Percentiles rank a stretch among this genome's conserved stretches.
phyloP scores from a whole-genome alignment of 2,888 invertebrate species.

The Acanthosepion pharaonis region DNA sequence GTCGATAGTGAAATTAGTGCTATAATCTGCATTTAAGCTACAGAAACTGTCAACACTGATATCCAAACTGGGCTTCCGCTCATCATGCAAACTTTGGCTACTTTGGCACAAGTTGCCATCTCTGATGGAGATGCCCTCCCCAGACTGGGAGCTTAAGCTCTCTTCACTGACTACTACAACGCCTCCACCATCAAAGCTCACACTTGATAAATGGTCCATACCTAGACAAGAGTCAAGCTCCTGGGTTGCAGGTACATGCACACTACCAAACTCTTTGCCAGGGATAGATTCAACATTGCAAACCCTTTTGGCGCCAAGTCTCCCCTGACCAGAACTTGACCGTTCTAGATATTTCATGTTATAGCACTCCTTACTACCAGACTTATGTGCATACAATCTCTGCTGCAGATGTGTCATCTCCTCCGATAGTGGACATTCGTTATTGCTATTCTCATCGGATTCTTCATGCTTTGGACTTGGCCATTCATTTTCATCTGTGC shows the following conservation, averaged over 20 bases:
- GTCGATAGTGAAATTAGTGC: conserved; percentile 35
- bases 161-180: conserved; percentile 38
- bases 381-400: not conserved
- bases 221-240: conserved; percentile 43
- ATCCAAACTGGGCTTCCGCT: conserved; percentile 12
- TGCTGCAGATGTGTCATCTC: conserved; percentile 37
- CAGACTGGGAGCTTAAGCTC: conserved; percentile 11
- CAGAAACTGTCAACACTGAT: conserved; percentile 37
- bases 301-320: conserved; percentile 34
- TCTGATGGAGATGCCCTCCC: conserved; percentile 25
- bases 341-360: conserved; percentile 34
- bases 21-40: conserved; percentile 42
- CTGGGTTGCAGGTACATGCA: conserved; percentile 37
- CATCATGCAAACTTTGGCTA: conserved; percentile 38
- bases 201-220: conserved; percentile 42
- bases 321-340: conserved; percentile 35
- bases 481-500: conserved; percentile 44
- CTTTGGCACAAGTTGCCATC: conserved; percentile 25
- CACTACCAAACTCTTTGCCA: conserved; percentile 41
- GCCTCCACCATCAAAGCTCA: conserved; percentile 44
- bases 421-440: not conserved
- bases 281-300: conserved; percentile 34
- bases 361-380: conserved; percentile 41
- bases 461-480: not conserved
- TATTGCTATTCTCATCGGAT: conserved; percentile 36